A percentile compares a stretch with the other conserved stretches of the same genome.
Conservation (phyloP, 2,113 vertebrate species). For the Microcebus griseorufus region DNA sequence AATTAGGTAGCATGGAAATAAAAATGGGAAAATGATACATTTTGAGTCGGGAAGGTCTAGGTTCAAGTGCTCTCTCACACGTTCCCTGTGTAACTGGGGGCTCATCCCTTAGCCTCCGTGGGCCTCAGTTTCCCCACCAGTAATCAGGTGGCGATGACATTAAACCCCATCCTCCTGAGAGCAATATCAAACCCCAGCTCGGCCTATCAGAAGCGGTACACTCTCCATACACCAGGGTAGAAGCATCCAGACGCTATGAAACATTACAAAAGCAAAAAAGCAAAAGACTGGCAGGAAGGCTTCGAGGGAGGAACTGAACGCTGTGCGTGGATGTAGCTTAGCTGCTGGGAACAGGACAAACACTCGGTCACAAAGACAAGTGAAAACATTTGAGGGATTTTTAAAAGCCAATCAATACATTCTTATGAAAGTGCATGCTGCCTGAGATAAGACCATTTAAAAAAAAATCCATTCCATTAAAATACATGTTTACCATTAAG, state of each 20-base stretch:
- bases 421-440: slow-evolving; percentile 67
- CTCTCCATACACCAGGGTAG: neutral
- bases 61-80: neutral
- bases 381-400: slow-evolving; percentile 70
- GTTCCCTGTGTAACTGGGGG: neutral
- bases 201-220: neutral
- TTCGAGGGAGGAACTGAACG: neutral
- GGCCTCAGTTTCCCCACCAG: neutral
- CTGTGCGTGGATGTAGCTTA: neutral
- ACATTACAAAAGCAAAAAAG: neutral
- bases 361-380: slow-evolving; percentile 54
- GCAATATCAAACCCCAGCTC: neutral
- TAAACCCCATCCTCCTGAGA: neutral
- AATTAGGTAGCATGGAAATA: neutral
- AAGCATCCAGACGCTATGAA: neutral
- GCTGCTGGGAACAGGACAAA: slow-evolving; percentile 32
- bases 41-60: neutral
- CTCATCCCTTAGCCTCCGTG: neutral
- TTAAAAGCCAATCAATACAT: slow-evolving; percentile 74
- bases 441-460: slow-evolving; percentile 63
- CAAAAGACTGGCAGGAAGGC: neutral
- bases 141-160: neutral
- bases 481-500: slow-evolving; percentile 63
- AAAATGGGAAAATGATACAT: neutral
- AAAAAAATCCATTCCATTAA: slow-evolving; percentile 74